Percentiles rank a stretch among this genome's conserved stretches.
phyloP scores from a whole-genome alignment of 2,888 invertebrate species.

The Dioctria rufipes region DNA sequence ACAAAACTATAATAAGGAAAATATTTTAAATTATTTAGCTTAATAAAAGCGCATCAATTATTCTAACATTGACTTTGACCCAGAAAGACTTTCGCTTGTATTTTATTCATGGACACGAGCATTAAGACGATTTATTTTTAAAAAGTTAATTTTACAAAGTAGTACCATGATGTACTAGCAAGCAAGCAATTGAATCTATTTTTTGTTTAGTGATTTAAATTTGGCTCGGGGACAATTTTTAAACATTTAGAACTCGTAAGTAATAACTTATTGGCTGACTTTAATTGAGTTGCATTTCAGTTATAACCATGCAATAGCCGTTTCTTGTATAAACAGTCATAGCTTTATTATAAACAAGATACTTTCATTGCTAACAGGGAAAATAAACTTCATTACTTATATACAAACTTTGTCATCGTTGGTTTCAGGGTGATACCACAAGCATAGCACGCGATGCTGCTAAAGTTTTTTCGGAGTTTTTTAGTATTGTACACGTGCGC shows the following conservation, averaged over 20 bases:
- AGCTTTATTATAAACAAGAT: too few species aligned
- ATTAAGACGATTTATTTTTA: constrained; percentile 47
- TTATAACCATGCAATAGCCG: not conserved
- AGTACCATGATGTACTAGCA: constrained; percentile 37
- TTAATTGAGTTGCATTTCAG: not conserved
- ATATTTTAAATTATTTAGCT: not conserved
- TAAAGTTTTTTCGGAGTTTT: too few species aligned
- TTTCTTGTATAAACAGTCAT: too few species aligned
- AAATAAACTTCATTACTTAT: too few species aligned
- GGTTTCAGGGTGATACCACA: too few species aligned
- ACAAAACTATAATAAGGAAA: not conserved
- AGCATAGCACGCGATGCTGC: too few species aligned
- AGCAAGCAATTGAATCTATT: not conserved
- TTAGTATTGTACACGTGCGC: too few species aligned
- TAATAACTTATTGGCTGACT: constrained; percentile 18
- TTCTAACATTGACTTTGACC: constrained; percentile 49
- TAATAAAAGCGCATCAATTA: constrained; percentile 5
- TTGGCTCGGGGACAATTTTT: not conserved
- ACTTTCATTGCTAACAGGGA: too few species aligned
- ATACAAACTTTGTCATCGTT: too few species aligned
- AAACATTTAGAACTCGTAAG: constrained; percentile 2
- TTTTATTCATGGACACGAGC: not conserved
- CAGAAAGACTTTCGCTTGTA: constrained; percentile 43
- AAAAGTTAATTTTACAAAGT: not conserved
- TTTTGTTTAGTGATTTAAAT: constrained; percentile 5